phyloP scores from a whole-genome alignment of 2,888 invertebrate species.

The Thera britannica region DNA sequence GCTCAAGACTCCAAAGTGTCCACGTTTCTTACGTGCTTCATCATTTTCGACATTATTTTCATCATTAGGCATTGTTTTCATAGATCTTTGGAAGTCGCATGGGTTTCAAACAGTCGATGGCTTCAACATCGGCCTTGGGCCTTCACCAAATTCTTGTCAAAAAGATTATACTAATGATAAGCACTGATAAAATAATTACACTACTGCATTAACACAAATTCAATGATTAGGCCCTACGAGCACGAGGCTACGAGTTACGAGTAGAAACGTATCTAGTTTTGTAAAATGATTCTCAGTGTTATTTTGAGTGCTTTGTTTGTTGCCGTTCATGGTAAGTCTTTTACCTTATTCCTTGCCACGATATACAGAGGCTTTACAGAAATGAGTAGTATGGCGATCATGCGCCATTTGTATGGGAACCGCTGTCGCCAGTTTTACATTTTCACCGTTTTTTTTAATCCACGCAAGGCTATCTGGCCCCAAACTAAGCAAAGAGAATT shows the following conservation, averaged over 20 bases:
- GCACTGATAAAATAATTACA: constrained; percentile 1
- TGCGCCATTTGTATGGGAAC: too few species aligned
- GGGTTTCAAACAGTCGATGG: not conserved
- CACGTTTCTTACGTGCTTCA: too few species aligned
- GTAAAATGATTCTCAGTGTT: constrained; percentile 52
- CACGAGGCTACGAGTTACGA: not conserved
- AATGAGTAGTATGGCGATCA: too few species aligned
- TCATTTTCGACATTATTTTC: too few species aligned
- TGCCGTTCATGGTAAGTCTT: constrained; percentile 50
- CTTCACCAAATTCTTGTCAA: constrained; percentile 18
- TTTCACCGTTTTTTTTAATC: too few species aligned
- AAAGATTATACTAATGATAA: constrained; percentile 24
- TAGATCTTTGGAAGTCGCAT: too few species aligned
- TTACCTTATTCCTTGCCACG: not conserved
- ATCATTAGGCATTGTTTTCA: too few species aligned
- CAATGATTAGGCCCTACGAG: constrained; percentile 8
- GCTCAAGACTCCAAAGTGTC: too few species aligned
- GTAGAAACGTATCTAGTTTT: not conserved
- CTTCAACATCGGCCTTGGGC: not conserved
- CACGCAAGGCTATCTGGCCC: too few species aligned
- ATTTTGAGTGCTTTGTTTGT: constrained; percentile 48
- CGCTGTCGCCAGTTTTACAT: too few species aligned
- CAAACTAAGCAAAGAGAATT: too few species aligned
- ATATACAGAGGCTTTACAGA: too few species aligned
- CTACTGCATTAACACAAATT: constrained; percentile 1